phyloP scores from a whole-genome alignment of 2,888 invertebrate genomes.

The Pheosia tremula region DNA sequence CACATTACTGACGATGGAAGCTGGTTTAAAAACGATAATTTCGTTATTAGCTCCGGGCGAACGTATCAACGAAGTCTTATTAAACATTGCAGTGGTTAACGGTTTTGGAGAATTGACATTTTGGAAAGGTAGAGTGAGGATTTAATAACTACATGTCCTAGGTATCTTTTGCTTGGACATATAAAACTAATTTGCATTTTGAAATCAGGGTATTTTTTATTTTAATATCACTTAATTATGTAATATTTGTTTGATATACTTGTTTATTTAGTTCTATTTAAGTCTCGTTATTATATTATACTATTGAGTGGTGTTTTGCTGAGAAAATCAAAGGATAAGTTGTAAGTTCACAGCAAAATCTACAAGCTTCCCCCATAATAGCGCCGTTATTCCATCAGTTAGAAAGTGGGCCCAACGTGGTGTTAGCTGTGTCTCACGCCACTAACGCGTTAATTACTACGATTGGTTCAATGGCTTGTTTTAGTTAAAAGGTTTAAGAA shows the following conservation, averaged over 20 bases:
- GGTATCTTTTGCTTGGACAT: too few species aligned
- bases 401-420: conserved; percentile 38
- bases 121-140: not conserved
- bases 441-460: conserved; percentile 37
- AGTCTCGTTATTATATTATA: too few species aligned
- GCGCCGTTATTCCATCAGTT: conserved; percentile 38
- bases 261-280: too few species aligned
- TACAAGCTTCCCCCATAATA: not conserved
- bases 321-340: too few species aligned
- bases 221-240: too few species aligned
- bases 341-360: not conserved
- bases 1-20: conserved; percentile 60
- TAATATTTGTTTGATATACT: too few species aligned
- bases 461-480: conserved; percentile 32
- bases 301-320: too few species aligned
- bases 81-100: not conserved
- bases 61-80: conserved; percentile 12
- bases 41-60: conserved; percentile 43
- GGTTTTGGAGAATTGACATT: conserved; percentile 1
- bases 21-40: conserved; percentile 68
- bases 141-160: not conserved
- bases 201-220: too few species aligned
- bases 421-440: conserved; percentile 27
- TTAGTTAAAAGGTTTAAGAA: conserved; percentile 4
- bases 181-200: too few species aligned